Base-by-base conservation (phyloP, 2,797 vertebrate genomes). In the Podarcis lilfordi region DNA sequence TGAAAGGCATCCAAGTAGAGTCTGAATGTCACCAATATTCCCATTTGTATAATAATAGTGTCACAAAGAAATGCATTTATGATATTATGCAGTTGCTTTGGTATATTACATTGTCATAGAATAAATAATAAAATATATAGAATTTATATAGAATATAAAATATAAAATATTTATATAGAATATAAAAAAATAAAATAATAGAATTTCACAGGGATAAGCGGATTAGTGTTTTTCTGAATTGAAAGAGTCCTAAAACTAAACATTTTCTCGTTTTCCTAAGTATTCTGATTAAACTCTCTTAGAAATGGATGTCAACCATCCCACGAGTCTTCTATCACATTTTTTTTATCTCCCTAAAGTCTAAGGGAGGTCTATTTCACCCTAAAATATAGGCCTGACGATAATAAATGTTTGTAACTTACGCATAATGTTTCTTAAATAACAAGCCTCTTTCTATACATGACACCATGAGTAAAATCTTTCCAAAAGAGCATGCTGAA, bases 361-460 rank as follows among this genome's bases (percentile, higher is more conserved):
- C n/a, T 90, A 43, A 15, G 45, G 0, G 1, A 87, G 80, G 50
- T 32, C 21, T 55, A 43, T 17, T 86, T 78, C 45, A 15, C 19
- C 25, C 15, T 71, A 59, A 84, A 10, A 43, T 35, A 82, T 0
- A 21, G 0, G 27, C 76, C 3, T 78, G 17, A 83, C 75, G 13
- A 1, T 82, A 76, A 80, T 37, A 85, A 13, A 25, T 61, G 23
- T 40, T 43, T 9, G 32, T 40, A 55, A 88, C 84, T 32, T 72
- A 45, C 2, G 25, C 11, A 76, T 50, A 64, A 82, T 66, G n/a
- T 76, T 82, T 87, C 8, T 35, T 15, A 76, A 71, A 27, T 50
- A 82, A 90, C 68, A 2, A 75, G 84, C 8, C 23, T 84, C 8
- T 85, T 89, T 90, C 86, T 90, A 90, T 50, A 82, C 74, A 25